Base-by-base conservation (phyloP, 1,140 invertebrate genomes). In the Drosophila biarmipes region DNA sequence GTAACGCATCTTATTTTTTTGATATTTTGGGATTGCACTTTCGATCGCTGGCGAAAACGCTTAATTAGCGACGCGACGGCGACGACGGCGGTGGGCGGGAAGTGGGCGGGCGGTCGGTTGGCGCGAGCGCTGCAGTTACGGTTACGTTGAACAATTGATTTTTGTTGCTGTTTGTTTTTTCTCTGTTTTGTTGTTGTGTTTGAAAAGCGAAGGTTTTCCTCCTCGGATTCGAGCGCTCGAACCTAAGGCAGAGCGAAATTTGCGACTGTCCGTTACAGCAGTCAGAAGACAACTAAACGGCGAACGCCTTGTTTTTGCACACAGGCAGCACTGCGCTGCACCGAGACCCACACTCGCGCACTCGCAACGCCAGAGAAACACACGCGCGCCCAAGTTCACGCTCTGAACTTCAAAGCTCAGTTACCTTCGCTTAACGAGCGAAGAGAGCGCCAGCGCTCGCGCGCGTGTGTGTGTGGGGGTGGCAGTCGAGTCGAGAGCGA, bases 391-490 rank as follows among this genome's bases (percentile, higher is more conserved):
- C 84, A 89, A 89, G 84, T 89, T 89, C 84, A 89, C 69, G 76
- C 76, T 82, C 80, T 89, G 84, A 89, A 89, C 84, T 89, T 89
- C 85, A 89, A 84, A 89, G 84, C 84, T 89, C 76, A 67, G 69
- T 86, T 86, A 86, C 74, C 81, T 80, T 78, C 75, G 76, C 66
- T 56, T 66, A 89, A 31, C 42, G 51, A 45, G 38, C 15, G 35
- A 53, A 67, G 21, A 67, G 43, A 48, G 38, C 46, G 54, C 17
- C 8, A 37, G 35, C 48, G 27, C n/a, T 12, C n/a, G 27, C 42
- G 42, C 58, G 58, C 38, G 51, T 40, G 71, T 37, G 8, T 31
- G 29, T 31, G 29, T 31, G 29, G 29, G 29, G 29, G 29, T 31
- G 29, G 29, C 2, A 2, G 7, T 2, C 29, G 43, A 45, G 43